These are phyloP conservation scores for Phrynocephalus vlangalii DNA, from an alignment of 2,797 vertebrate genomes.

Conservation along the genomic window DNA sequence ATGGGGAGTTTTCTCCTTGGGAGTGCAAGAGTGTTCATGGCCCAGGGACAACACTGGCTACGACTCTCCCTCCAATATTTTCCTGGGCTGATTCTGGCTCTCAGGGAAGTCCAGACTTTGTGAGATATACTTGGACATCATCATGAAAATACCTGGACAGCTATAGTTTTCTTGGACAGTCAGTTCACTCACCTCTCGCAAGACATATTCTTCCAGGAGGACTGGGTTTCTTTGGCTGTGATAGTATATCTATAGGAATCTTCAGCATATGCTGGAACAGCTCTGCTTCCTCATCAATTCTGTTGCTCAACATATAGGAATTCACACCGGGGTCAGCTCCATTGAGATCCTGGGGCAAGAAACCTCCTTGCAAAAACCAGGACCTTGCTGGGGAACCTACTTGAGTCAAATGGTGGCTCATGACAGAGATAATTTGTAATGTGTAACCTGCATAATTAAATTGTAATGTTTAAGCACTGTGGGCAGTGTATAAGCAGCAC, in stretches of 20 bases:
- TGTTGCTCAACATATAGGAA: neutral
- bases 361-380: slow-evolving; percentile 24
- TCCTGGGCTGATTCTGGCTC: neutral
- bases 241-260: neutral
- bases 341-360: neutral
- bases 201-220: neutral
- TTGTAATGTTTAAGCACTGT: too few relatives aligned
- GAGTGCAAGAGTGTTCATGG: neutral
- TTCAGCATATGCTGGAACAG: accelerated
- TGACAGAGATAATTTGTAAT: neutral
- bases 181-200: neutral
- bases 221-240: accelerated
- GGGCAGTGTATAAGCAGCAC: too few relatives aligned
- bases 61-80: neutral
- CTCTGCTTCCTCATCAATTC: neutral
- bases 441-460: too few relatives aligned
- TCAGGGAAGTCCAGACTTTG: too few relatives aligned
- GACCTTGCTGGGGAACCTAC: slow-evolving; percentile 16
- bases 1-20: too few relatives aligned
- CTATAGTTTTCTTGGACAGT: neutral
- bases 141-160: neutral
- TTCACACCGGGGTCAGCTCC: neutral
- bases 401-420: neutral
- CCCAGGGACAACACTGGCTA: neutral
- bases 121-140: neutral